Base-by-base conservation (phyloP, 1,140 invertebrate genomes). In the Drosophila sproati region DNA sequence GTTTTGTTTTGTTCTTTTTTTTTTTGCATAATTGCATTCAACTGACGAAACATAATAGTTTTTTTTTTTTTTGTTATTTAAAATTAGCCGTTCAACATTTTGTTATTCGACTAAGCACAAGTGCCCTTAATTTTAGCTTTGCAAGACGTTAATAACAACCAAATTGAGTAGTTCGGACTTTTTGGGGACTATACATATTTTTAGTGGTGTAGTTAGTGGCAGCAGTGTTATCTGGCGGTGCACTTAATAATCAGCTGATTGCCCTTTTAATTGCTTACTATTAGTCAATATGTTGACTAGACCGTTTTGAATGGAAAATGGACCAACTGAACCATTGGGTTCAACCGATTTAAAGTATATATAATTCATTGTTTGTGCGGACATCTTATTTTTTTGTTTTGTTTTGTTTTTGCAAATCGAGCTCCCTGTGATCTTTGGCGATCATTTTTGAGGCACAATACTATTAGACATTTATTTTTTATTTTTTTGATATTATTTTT, bases 101-200 rank as follows among this genome's bases (percentile, higher is more conserved):
- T 20, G 20, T 20, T 41, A 41, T 43, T 39, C 47, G 50, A 52
- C 50, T 48, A 43, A 10, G 29, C 8, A 28, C 32, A 8, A 39
- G 20, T 29, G 51, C 37, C 60, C 35, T 63, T 56, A 56, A 43
- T 56, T 59, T 59, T 35, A n/a, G 3, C n/a, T 28, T 55, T 68
- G 55, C 32, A 68, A 68, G 45, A 47, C 20, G 37, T 68, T 59
- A 57, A 51, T 68, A 68, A 68, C 69, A 56, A 72, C 52, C 61
- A 50, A 72, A 64, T 72, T 72, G 60, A 56, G 60, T 64, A 56
- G 52, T 61, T 72, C 51, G 69, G 47, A 59, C 45, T n/a, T 41
- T 57, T 34, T 41, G 37, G 67, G 67, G 20, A 31, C 57, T 70
- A 61, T 64, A 64, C 69, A 56, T 45, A 20, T 20, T 20, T 20